Evolutionary conservation across 2,113 vertebrate genomes (phyloP), one percentile per base, ranked within the genome.

Genomic region (Sciurus niger): DNA sequence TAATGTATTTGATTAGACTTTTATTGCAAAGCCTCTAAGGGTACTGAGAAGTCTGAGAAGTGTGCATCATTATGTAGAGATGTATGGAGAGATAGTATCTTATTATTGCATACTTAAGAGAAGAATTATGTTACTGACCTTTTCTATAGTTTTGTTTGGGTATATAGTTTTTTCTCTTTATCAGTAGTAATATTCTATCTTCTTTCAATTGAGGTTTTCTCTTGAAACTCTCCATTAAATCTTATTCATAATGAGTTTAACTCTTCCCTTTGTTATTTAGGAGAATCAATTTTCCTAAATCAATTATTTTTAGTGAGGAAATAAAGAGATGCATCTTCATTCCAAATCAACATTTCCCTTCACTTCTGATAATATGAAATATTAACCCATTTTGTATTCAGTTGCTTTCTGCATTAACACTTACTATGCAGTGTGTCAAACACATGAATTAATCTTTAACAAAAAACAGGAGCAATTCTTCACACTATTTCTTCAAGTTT

Each of bases 11-110:
- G 87, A 30, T 53, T 43, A 83, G 13, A 40, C 8, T 72, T 40
- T 55, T 5, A 1, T 51, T 46, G 0, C 10, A 51, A 16, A 32
- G 9, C n/a, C 22, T 55, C 2, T 4, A 55, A 17, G 28, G 1
- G 60, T 22, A 89, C 20, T 84, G 32, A 89, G 22, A 84, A 40
- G 0, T 25, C 7, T 20, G 0, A 13, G 17, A 84, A 40, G 0
- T 25, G 9, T 16, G 0, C 7, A 12, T 37, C 77, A 17, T 40
- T 37, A 9, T 14, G 58, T 43, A 65, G 16, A 51, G 2, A 2
- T 32, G 12, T 30, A 32, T 68, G 1, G 0, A 72, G n/a, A 28
- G 37, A 32, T 86, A 77, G 6, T 24, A 60, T 89, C 2, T 55
- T 14, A 40, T 65, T 40, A 34, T 34, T 77, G 55, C 11, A 73